phyloP scores from a whole-genome alignment of 1,140 invertebrate species.

The Nephotettix cincticeps region DNA sequence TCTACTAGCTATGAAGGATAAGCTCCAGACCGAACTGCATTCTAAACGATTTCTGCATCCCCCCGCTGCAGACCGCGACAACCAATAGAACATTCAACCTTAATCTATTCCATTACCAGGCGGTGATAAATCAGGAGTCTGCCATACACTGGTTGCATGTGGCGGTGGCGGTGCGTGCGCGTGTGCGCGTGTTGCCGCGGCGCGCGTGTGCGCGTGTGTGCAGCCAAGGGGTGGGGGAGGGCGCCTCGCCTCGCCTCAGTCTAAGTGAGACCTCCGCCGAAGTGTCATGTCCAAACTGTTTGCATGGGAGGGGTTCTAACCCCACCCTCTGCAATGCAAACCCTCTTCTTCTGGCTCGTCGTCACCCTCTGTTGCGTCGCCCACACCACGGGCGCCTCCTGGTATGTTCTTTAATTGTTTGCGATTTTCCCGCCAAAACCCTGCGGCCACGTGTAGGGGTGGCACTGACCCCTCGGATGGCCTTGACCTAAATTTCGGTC shows the following conservation, averaged over 20 bases:
- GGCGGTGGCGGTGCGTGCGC: constrained; percentile 6
- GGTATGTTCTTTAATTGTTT: constrained; percentile 1
- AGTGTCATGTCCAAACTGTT: neutral
- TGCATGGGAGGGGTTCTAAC: constrained; percentile 19
- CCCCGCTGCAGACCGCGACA: neutral
- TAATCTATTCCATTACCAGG: constrained; percentile 18
- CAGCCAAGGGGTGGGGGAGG: neutral
- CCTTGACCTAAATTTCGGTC: constrained; percentile 2
- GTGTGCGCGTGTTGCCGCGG: constrained; percentile 18
- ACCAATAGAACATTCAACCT: neutral
- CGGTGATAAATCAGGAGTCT: constrained; percentile 1
- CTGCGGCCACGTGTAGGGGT: neutral
- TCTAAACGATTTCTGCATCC: neutral
- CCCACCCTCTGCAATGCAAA: constrained; percentile 19
- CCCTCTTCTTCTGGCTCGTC: constrained; percentile 9
- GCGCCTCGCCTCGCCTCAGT: neutral
- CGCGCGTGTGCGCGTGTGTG: constrained; percentile 3
- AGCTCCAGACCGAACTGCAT: too few relatives aligned
- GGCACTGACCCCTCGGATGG: neutral
- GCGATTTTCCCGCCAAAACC: too few relatives aligned
- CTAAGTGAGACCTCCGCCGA: too few relatives aligned
- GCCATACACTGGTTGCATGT: neutral
- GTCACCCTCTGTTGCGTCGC: neutral
- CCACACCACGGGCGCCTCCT: neutral
- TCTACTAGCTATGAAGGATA: too few relatives aligned